Evolutionary conservation across 2,797 vertebrate genomes (phyloP).

Genomic region (Eurystomus glaucurus): DNA sequence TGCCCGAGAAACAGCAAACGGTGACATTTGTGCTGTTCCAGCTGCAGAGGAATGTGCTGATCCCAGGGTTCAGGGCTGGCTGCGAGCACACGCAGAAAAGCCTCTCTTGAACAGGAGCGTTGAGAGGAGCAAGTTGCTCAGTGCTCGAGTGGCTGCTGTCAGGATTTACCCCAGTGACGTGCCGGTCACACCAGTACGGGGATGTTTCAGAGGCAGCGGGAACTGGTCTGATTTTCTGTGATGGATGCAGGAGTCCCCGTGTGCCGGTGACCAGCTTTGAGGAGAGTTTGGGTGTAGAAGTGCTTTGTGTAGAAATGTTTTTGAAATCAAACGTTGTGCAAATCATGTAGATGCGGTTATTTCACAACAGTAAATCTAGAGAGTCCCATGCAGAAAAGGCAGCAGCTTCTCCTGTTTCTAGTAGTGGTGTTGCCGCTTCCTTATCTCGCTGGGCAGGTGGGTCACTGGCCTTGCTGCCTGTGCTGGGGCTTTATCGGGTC

Average conservation of each 20-base stretch:
- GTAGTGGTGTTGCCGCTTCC: not conserved
- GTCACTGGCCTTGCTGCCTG: rapidly evolving
- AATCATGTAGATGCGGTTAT: rapidly evolving
- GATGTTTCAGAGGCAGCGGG: rapidly evolving
- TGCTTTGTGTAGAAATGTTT: not conserved
- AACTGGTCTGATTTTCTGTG: not conserved
- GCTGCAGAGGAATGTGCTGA: slow-evolving; percentile 69
- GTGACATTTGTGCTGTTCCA: slow-evolving; percentile 41
- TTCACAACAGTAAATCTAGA: rapidly evolving
- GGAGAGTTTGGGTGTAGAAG: not conserved
- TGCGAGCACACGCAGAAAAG: not conserved
- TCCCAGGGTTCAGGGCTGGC: not conserved
- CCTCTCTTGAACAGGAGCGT: not conserved
- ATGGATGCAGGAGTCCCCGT: rapidly evolving
- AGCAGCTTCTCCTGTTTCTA: not conserved
- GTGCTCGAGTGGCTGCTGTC: rapidly evolving
- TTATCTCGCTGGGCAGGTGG: not conserved
- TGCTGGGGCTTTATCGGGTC: not conserved
- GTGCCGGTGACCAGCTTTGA: rapidly evolving
- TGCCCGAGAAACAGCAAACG: not conserved
- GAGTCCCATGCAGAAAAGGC: rapidly evolving
- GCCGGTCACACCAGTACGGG: not conserved
- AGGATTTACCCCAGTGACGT: rapidly evolving
- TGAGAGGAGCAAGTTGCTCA: not conserved
- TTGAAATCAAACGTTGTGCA: not conserved